These are phyloP conservation scores for Polyploca ridens DNA, from an alignment of 2,888 invertebrate species.

Conservation along the genomic window DNA sequence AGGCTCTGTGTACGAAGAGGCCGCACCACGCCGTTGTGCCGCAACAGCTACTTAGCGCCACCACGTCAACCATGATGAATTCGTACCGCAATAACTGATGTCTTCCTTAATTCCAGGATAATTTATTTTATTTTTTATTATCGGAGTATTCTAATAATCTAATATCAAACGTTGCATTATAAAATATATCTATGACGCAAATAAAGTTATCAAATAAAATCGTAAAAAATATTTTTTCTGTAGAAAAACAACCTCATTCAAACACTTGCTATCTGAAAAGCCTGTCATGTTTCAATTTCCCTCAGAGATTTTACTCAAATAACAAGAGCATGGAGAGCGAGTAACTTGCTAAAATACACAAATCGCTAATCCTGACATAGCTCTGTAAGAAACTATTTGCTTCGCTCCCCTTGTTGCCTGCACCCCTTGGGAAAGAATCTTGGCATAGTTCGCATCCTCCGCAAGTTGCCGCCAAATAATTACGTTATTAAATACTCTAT, in stretches of 20 bases:
- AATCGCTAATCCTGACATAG: conserved; percentile 10
- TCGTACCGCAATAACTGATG: too few species aligned
- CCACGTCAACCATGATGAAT: too few species aligned
- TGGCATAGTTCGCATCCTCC: conserved; percentile 46
- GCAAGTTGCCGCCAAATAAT: conserved; percentile 20
- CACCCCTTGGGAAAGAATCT: conserved; percentile 39
- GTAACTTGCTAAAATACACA: neutral
- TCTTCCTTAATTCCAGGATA: too few species aligned
- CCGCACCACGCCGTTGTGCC: too few species aligned
- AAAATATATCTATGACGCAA: too few species aligned
- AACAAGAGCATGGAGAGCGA: neutral
- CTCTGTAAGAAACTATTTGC: conserved; percentile 37
- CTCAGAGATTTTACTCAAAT: neutral
- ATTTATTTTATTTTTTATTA: too few species aligned
- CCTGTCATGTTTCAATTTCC: neutral
- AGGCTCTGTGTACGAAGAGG: neutral
- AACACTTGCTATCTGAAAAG: neutral
- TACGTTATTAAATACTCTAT: conserved; percentile 29
- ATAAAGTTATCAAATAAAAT: too few species aligned
- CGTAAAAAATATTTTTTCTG: too few species aligned
- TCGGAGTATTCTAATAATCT: too few species aligned
- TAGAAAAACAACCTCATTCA: too few species aligned
- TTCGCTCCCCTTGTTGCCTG: conserved; percentile 23
- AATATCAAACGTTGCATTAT: too few species aligned
- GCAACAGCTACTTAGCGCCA: too few species aligned